Evolutionary conservation across 2,888 invertebrate genomes (phyloP).

Genomic region (Argyra leucocephala): DNA sequence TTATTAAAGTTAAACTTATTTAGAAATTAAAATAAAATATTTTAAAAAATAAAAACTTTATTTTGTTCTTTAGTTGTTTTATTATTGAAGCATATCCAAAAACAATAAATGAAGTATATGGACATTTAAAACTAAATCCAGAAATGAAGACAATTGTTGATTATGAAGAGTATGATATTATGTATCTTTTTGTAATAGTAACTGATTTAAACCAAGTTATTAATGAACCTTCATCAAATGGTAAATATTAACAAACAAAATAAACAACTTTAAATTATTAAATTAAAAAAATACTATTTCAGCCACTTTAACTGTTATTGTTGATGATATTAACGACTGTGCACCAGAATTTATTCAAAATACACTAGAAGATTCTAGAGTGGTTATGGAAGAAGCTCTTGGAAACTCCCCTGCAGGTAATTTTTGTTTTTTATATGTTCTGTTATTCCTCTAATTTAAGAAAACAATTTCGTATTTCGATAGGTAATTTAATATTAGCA

Average conservation of each 20-base stretch:
- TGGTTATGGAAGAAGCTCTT: slow-evolving; percentile 49
- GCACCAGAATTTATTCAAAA: slow-evolving; percentile 48
- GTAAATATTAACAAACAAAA: no score
- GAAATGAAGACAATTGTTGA: slow-evolving; percentile 43
- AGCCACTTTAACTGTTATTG: slow-evolving; percentile 51
- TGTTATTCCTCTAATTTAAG: no score
- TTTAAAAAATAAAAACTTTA: not conserved
- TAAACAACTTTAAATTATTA: slow-evolving; percentile 13
- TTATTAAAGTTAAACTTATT: not conserved
- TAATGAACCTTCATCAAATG: slow-evolving; percentile 46
- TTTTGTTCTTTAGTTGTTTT: slow-evolving; percentile 32
- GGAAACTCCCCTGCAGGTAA: slow-evolving; percentile 46
- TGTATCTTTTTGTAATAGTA: slow-evolving; percentile 48
- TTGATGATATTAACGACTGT: slow-evolving; percentile 57
- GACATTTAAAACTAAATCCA: slow-evolving; percentile 26
- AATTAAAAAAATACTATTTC: slow-evolving; percentile 25
- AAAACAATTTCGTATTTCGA: no score
- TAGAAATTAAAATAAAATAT: not conserved
- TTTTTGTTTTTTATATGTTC: not conserved
- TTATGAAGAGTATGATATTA: slow-evolving; percentile 52
- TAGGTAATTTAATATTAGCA: slow-evolving; percentile 5
- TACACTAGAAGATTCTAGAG: slow-evolving; percentile 40
- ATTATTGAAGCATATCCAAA: slow-evolving; percentile 25
- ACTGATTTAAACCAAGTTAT: slow-evolving; percentile 46
- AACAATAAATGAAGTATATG: slow-evolving; percentile 24